Conservation (phyloP, 2,113 vertebrate species). For the Ailuropoda melanoleuca region DNA sequence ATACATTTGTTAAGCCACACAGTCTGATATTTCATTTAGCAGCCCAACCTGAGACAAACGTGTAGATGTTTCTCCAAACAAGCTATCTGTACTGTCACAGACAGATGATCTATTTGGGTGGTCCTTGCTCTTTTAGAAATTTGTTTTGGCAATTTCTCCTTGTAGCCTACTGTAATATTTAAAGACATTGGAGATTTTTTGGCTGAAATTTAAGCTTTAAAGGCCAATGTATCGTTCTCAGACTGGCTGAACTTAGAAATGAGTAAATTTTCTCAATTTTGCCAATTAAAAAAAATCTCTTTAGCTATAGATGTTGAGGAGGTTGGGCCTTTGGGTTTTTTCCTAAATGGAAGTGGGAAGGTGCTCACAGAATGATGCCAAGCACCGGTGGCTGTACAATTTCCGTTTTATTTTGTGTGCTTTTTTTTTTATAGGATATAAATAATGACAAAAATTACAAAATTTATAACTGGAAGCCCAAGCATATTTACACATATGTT, state of each 20-base stretch:
- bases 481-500: constrained; percentile 95
- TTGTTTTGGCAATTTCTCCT: not conserved
- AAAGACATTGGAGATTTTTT: not conserved
- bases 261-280: not conserved
- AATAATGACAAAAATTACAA: constrained; percentile 99
- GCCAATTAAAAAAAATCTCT: not conserved
- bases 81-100: not conserved
- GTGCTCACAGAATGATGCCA: constrained; percentile 73
- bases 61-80: not conserved
- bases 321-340: not conserved
- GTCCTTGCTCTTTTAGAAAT: not conserved
- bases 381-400: constrained; percentile 90
- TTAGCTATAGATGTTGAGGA: not conserved
- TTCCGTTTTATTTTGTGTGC: constrained; percentile 98
- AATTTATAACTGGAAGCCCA: constrained; percentile 99
- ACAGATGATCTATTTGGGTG: not conserved
- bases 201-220: not conserved
- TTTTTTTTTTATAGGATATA: constrained; percentile 95
- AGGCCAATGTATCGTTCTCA: not conserved
- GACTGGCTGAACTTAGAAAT: not conserved
- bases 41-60: not conserved
- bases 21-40: not conserved
- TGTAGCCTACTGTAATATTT: not conserved
- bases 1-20: not conserved
- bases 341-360: not conserved